Percentiles rank a stretch among this genome's conserved stretches.
These are phyloP conservation scores for Perithous albicinctus DNA, from an alignment of 2,888 invertebrate species.

Conservation along the genomic window DNA sequence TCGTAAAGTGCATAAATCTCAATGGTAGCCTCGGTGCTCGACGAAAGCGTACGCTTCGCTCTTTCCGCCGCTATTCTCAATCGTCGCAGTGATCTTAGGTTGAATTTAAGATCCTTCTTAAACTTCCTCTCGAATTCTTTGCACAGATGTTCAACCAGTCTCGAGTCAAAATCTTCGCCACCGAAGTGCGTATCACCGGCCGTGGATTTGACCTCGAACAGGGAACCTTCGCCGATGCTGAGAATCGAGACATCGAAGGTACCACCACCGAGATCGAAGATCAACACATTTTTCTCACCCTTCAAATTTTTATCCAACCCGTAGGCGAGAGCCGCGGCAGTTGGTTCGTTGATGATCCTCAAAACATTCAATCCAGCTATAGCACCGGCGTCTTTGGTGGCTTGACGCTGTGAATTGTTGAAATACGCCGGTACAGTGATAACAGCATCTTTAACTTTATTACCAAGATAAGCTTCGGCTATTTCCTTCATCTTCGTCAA, in stretches of 20 bases:
- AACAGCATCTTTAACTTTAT: constrained; percentile 89
- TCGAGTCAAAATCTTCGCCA: constrained; percentile 85
- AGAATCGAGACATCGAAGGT: constrained; percentile 94
- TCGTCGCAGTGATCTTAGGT: constrained; percentile 89
- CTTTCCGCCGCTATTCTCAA: constrained; percentile 91
- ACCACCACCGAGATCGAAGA: constrained; percentile 89
- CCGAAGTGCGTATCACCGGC: constrained; percentile 94
- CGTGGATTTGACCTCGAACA: constrained; percentile 91
- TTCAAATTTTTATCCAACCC: constrained; percentile 88
- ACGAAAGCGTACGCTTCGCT: constrained; percentile 91
- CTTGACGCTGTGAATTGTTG: constrained; percentile 89
- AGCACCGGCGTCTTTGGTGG: constrained; percentile 89
- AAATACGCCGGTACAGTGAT: constrained; percentile 93
- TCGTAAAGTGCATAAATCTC: constrained; percentile 91
- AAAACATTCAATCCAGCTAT: constrained; percentile 90
- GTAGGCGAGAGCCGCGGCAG: constrained; percentile 89
- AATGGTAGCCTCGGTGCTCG: constrained; percentile 90
- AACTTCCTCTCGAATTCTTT: constrained; percentile 91
- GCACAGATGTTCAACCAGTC: constrained; percentile 88
- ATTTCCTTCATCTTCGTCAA: constrained; percentile 88
- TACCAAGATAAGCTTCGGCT: constrained; percentile 90
- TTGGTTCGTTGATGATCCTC: constrained; percentile 88
- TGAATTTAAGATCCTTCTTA: constrained; percentile 89
- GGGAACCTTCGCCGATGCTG: constrained; percentile 90
- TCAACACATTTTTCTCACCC: constrained; percentile 88